Evolutionary conservation across 2,113 vertebrate species (phyloP).

Genomic region (Upupa epops): DNA sequence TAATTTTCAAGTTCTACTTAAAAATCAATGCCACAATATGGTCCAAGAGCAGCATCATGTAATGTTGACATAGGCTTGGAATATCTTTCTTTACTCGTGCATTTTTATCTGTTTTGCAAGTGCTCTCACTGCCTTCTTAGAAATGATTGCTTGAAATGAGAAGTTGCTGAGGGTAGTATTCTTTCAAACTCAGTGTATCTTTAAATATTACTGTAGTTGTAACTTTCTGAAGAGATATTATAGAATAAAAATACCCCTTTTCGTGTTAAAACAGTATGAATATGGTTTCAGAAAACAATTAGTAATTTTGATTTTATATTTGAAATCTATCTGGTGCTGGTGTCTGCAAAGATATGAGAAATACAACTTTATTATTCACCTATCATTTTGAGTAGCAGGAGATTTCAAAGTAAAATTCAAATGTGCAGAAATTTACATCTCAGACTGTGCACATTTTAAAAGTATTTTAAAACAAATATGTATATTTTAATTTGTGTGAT

Average conservation of each 20-base stretch:
- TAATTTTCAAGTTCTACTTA: constrained; percentile 35
- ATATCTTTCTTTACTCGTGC: not conserved
- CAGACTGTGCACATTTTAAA: not conserved
- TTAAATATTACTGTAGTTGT: not conserved
- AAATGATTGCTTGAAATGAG: not conserved
- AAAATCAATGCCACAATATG: constrained; percentile 17
- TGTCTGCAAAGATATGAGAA: not conserved
- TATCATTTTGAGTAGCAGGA: not conserved
- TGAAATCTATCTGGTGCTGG: not conserved
- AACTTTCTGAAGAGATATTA: not conserved
- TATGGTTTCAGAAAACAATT: not conserved
- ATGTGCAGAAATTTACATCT: not conserved
- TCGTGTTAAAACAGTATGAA: not conserved
- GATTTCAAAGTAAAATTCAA: not conserved
- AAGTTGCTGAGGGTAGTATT: not conserved
- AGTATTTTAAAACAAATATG: not conserved
- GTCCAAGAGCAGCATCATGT: not conserved
- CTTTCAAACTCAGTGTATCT: not conserved
- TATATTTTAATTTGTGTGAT: not conserved
- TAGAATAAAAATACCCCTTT: not conserved
- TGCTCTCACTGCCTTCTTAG: not conserved
- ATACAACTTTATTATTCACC: not conserved
- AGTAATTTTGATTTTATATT: not conserved
- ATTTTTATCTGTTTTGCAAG: not conserved
- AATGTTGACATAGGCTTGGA: not conserved